These are phyloP conservation scores for Adela reaumurella DNA, from an alignment of 2,888 invertebrate genomes.

Conservation along the genomic window DNA sequence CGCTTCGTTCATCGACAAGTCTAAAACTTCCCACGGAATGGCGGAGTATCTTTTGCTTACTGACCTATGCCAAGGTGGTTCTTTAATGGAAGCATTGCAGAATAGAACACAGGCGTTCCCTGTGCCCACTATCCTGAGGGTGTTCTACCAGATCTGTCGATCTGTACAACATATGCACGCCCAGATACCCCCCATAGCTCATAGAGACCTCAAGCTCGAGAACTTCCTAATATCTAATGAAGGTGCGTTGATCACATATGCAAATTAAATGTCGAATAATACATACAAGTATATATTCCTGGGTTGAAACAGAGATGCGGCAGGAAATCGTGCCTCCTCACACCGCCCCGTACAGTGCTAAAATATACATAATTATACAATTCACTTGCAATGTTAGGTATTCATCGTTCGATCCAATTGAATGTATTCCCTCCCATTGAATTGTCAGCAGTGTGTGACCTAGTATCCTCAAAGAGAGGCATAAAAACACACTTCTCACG, in stretches of 20 bases:
- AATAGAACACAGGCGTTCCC: constrained; percentile 60
- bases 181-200: constrained; percentile 86
- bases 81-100: constrained; percentile 63
- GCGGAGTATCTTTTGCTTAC: constrained; percentile 89
- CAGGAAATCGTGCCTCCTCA: too few relatives aligned
- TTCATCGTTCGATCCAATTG: too few relatives aligned
- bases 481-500: too few relatives aligned
- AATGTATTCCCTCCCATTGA: too few relatives aligned
- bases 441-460: too few relatives aligned
- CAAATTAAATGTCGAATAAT: too few relatives aligned
- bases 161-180: constrained; percentile 93
- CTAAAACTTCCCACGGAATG: constrained; percentile 75
- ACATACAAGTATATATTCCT: too few relatives aligned
- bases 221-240: constrained; percentile 86
- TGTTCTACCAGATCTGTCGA: constrained; percentile 88
- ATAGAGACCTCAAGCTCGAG: constrained; percentile 95
- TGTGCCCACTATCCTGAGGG: constrained; percentile 67
- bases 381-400: too few relatives aligned
- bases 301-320: too few relatives aligned
- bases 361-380: too few relatives aligned
- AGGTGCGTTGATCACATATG: constrained; percentile 56
- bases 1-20: constrained; percentile 76
- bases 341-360: too few relatives aligned
- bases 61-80: constrained; percentile 87
- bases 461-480: too few relatives aligned